These are phyloP conservation scores for Balearica regulorum DNA, from an alignment of 2,797 vertebrate genomes.

Conservation along the genomic window DNA sequence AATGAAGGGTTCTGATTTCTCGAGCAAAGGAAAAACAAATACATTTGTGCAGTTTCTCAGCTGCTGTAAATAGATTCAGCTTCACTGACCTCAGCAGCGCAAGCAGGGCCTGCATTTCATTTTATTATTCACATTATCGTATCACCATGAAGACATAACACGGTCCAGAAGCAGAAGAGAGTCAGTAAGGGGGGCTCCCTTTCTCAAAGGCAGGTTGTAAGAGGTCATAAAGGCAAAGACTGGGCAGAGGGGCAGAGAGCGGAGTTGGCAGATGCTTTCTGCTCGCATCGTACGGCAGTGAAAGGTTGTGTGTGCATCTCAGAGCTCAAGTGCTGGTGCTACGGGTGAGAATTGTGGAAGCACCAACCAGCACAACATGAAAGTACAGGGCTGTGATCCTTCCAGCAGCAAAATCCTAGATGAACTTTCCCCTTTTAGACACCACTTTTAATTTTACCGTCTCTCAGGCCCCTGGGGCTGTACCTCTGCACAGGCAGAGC, in stretches of 20 bases:
- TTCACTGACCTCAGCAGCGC: neutral
- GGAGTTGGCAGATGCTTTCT: neutral
- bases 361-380: neutral
- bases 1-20: conserved; percentile 39
- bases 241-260: neutral
- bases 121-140: neutral
- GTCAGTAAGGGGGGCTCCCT: rapidly evolving
- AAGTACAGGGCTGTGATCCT: neutral
- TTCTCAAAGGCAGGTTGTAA: neutral
- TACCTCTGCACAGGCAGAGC: neutral
- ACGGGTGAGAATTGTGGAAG: neutral
- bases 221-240: neutral
- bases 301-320: neutral
- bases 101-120: neutral
- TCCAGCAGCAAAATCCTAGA: neutral
- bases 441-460: neutral
- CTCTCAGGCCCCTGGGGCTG: neutral
- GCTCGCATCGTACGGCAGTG: neutral
- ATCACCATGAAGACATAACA: neutral
- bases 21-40: conserved; percentile 19
- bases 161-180: neutral
- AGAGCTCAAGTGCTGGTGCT: rapidly evolving
- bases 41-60: neutral
- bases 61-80: conserved; percentile 30
- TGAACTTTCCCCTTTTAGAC: conserved; percentile 1